Percentiles rank a stretch among this genome's conserved stretches.
phyloP scores from a whole-genome alignment of 2,113 vertebrate species.

The Anser cygnoides region DNA sequence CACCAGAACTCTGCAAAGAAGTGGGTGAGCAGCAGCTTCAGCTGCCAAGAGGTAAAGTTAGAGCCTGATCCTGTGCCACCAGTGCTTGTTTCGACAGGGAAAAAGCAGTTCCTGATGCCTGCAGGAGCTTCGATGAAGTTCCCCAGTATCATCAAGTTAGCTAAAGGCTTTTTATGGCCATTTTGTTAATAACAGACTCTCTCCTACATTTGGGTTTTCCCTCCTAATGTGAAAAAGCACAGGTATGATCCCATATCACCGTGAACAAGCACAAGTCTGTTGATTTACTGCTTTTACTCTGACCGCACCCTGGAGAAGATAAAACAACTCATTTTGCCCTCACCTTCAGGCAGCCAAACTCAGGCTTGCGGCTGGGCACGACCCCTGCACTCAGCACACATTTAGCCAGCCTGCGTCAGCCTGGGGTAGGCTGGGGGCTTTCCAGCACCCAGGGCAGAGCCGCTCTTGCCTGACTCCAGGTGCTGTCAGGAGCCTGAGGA shows the following conservation, averaged over 20 bases:
- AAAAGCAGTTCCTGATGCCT: background rate
- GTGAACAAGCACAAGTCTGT: accelerated
- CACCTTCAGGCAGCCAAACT: background rate
- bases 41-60: background rate
- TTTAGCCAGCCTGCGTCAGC: background rate
- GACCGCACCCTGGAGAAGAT: accelerated
- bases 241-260: background rate
- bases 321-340: background rate
- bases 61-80: background rate
- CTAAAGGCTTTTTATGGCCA: background rate
- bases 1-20: background rate
- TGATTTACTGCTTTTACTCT: background rate
- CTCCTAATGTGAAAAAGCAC: accelerated
- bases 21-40: background rate
- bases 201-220: background rate
- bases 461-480: background rate
- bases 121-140: background rate
- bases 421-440: background rate
- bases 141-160: background rate
- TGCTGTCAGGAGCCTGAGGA: background rate
- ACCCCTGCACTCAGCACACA: no score
- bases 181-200: background rate
- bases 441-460: no score
- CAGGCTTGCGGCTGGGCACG: accelerated
- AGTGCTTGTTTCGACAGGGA: background rate